phyloP scores from a whole-genome alignment of 2,113 vertebrate genomes.

The Mormyrus iriodes region DNA sequence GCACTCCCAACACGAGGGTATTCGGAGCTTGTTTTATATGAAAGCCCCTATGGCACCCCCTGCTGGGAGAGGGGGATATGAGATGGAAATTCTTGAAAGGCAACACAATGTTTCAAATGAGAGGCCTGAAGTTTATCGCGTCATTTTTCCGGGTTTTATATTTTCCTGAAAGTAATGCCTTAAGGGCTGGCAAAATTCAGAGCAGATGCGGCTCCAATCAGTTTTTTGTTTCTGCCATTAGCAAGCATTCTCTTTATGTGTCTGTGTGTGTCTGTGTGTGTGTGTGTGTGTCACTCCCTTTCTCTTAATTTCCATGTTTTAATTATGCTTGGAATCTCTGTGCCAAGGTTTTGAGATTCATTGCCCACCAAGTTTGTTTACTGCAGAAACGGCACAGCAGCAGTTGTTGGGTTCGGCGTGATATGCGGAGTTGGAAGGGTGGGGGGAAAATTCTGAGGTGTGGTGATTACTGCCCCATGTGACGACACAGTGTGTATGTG shows the following conservation, averaged over 20 bases:
- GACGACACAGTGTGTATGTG: background rate
- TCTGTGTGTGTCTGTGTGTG: background rate
- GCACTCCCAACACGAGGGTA: conserved; percentile 6
- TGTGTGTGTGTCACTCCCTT: background rate
- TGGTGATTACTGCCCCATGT: background rate
- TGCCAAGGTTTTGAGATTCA: background rate
- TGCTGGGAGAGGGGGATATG: background rate
- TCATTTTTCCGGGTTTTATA: background rate
- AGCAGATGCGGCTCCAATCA: background rate
- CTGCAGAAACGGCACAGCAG: background rate
- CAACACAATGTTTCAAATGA: background rate
- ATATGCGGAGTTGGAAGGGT: background rate
- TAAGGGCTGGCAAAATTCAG: background rate
- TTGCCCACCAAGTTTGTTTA: background rate
- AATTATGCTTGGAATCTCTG: background rate
- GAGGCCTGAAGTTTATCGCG: background rate
- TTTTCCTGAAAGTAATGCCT: background rate
- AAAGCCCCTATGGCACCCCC: conserved; percentile 7
- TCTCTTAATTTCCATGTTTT: background rate
- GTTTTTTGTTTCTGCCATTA: background rate
- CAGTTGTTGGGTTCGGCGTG: background rate
- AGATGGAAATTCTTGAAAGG: background rate
- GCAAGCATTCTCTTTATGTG: background rate
- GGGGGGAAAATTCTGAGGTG: background rate
- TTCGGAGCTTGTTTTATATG: conserved; percentile 16